These are phyloP conservation scores for Acronicta psi DNA, from an alignment of 2,888 invertebrate genomes.

Conservation along the genomic window DNA sequence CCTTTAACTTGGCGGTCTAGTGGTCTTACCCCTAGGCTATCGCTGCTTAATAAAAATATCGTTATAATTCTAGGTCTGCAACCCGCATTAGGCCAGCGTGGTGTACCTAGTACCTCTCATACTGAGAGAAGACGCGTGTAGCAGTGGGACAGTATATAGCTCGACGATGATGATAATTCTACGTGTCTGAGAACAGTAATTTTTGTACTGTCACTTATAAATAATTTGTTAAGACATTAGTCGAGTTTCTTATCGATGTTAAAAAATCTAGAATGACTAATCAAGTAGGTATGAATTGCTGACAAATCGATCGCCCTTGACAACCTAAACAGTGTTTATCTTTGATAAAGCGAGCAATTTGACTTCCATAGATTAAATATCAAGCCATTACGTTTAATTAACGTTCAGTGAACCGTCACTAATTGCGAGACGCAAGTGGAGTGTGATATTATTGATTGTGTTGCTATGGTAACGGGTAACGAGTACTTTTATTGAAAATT, in stretches of 20 bases:
- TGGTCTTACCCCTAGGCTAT: too few species aligned
- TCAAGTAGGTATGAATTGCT: constrained; percentile 10
- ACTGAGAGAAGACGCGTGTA: too few species aligned
- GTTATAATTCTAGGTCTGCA: too few species aligned
- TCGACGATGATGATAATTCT: too few species aligned
- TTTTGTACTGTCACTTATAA: too few species aligned
- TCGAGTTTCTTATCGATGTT: constrained; percentile 1
- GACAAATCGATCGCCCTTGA: constrained; percentile 64
- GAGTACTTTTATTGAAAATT: constrained; percentile 20
- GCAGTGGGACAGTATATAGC: too few species aligned
- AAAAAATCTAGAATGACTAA: constrained; percentile 9
- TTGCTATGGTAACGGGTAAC: constrained; percentile 30
- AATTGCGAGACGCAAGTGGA: constrained; percentile 62
- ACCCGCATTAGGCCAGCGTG: too few species aligned
- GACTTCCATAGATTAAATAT: constrained; percentile 75
- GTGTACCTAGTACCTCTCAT: too few species aligned
- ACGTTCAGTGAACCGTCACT: constrained; percentile 70
- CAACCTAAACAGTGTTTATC: constrained; percentile 68
- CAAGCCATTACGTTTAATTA: constrained; percentile 78
- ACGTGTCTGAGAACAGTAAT: too few species aligned
- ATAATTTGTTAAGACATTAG: too few species aligned
- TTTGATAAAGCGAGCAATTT: constrained; percentile 76
- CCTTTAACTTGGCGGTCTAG: too few species aligned
- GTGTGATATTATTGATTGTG: constrained; percentile 42
- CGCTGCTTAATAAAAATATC: too few species aligned